Conservation (phyloP, 2,113 vertebrate species). For the Balaeniceps rex region DNA sequence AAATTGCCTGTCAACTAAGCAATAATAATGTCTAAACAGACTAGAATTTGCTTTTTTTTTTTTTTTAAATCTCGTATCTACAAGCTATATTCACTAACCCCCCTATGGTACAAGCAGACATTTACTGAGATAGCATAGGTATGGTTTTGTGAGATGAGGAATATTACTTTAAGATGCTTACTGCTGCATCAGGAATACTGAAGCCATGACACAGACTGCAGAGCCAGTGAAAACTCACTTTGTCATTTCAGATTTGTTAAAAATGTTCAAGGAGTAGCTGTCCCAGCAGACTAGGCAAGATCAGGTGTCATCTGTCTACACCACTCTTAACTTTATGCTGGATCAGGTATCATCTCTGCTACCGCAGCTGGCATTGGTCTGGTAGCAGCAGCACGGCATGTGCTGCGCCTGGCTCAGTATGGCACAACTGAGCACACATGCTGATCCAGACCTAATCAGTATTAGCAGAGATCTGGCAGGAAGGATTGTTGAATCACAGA, state of each 20-base stretch:
- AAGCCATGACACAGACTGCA: background rate
- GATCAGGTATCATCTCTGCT: conserved; percentile 18
- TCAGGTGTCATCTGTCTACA: conserved; percentile 41
- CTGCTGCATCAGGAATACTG: background rate
- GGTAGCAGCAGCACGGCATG: conserved; percentile 9
- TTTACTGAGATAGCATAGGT: background rate
- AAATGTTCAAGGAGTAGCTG: conserved; percentile 13
- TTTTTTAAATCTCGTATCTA: background rate
- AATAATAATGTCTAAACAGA: conserved; percentile 45
- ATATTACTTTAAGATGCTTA: background rate
- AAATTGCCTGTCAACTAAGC: conserved; percentile 3
- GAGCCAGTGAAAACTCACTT: background rate
- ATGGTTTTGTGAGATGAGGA: background rate
- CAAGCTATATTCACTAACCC: background rate
- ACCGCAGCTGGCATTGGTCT: conserved; percentile 13
- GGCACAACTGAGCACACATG: background rate
- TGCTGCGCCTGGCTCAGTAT: background rate
- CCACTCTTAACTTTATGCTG: background rate
- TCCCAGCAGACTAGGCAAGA: background rate
- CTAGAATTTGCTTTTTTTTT: background rate
- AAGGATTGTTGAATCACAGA: background rate
- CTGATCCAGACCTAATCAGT: conserved; percentile 20
- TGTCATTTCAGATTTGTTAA: conserved; percentile 19
- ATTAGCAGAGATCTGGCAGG: background rate
- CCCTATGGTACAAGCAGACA: background rate